phyloP scores from a whole-genome alignment of 1,140 invertebrate species.

The Paralvinella palmiformis region DNA sequence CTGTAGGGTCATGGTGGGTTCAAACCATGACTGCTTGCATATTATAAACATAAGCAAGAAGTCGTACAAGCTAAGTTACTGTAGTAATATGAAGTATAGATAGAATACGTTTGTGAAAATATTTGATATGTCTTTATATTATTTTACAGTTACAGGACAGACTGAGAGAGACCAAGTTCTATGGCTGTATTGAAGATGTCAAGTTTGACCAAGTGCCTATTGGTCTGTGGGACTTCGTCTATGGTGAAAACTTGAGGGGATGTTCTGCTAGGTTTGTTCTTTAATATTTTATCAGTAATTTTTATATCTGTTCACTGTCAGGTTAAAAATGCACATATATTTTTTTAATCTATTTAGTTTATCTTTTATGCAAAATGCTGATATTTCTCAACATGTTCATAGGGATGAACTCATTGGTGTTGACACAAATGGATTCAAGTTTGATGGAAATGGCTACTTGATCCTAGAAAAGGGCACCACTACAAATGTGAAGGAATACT shows the following conservation, averaged over 20 bases:
- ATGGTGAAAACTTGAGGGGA: slow-evolving; percentile 52
- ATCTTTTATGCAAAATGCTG: too few relatives aligned
- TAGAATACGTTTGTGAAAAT: too few relatives aligned
- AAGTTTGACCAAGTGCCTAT: slow-evolving; percentile 80
- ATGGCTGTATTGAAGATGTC: slow-evolving; percentile 84
- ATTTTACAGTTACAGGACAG: background rate
- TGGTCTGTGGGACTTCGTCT: slow-evolving; percentile 89
- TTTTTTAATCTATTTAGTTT: too few relatives aligned
- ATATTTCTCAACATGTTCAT: slow-evolving; percentile 10
- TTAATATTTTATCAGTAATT: too few relatives aligned
- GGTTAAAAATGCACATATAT: background rate
- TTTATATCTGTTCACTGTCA: too few relatives aligned
- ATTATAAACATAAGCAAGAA: too few relatives aligned
- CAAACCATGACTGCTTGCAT: too few relatives aligned
- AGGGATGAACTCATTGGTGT: slow-evolving; percentile 25
- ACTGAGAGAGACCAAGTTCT: slow-evolving; percentile 54
- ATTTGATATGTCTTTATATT: too few relatives aligned
- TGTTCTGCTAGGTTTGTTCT: slow-evolving; percentile 12
- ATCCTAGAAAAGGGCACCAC: slow-evolving; percentile 59
- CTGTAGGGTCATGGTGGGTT: too few relatives aligned
- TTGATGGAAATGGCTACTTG: slow-evolving; percentile 80
- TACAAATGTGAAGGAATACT: slow-evolving; percentile 52
- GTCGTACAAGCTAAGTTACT: too few relatives aligned
- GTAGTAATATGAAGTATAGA: too few relatives aligned
- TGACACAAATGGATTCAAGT: slow-evolving; percentile 52